Evolutionary conservation across 1,140 invertebrate genomes (phyloP), one percentile per base, ranked within the genome.

Genomic region (Hydropsyche tenuis): DNA sequence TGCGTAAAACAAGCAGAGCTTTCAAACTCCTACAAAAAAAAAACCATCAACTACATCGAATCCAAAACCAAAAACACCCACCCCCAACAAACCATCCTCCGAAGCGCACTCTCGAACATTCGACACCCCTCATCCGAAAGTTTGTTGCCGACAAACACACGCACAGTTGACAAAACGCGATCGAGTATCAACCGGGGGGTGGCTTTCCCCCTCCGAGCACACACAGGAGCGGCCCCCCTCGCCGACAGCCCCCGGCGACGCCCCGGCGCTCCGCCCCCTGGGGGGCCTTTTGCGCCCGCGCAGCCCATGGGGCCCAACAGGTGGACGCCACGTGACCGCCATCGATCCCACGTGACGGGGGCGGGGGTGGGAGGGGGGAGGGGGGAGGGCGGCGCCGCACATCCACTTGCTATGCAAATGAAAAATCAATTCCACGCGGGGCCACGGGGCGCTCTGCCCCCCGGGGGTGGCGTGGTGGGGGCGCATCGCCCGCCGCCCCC

Each of bases 331-430:
- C 45, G 45, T 48, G 45, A 12, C 16, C 45, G 45, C 2, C 45
- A 48, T 46, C 18, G 65, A 68, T 37, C 25, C 62, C 23, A 23
- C 27, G 65, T 16, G 42, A 48, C 4, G 25, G 51, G 23, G 25
- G 7, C 1, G 1, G 48, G 25, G 48, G 3, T 1, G 46, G 46
- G 11, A 5, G 23, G 30, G 7, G 1, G 7, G 70, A 14, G 30
- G 42, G 43, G 5, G 42, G 7, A 46, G 14, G 22, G 62, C 27
- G 14, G 18, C 53, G 42, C 70, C 70, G 53, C 27, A 46, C 37
- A 46, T 56, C 42, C 69, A 65, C 73, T 77, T 72, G 72, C 73
- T 74, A 77, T 77, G 75, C 75, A 77, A 77, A 77, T 77, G 75
- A 77, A 77, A 77, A 77, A 77, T 77, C 75, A 77, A 77, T 77